Conservation (phyloP, 2,888 invertebrate genomes). For the Lithophane semibrunnea region DNA sequence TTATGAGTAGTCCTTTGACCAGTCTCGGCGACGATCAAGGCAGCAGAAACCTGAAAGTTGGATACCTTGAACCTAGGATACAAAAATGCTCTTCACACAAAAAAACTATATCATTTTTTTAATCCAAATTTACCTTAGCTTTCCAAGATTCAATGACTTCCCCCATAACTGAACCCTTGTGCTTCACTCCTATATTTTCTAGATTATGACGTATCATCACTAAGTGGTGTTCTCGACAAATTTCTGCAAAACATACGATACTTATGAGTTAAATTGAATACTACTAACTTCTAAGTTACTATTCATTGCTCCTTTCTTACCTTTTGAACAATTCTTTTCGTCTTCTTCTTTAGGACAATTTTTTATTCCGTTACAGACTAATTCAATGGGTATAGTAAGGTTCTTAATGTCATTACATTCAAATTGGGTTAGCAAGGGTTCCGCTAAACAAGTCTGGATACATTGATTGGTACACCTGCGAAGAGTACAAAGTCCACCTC, state of each 20-base stretch:
- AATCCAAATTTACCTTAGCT: slow-evolving; percentile 71
- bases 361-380: slow-evolving; percentile 77
- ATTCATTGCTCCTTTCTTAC: slow-evolving; percentile 63
- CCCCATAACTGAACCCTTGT: slow-evolving; percentile 72
- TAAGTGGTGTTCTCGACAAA: slow-evolving; percentile 80
- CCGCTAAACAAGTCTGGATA: slow-evolving; percentile 74
- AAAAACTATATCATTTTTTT: background rate
- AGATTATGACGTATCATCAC: slow-evolving; percentile 73
- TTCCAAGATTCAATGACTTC: slow-evolving; percentile 78
- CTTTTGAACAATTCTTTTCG: slow-evolving; percentile 77
- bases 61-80: background rate
- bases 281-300: background rate
- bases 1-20: slow-evolving; percentile 68
- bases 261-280: background rate
- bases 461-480: slow-evolving; percentile 76
- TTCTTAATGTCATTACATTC: slow-evolving; percentile 69
- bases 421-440: slow-evolving; percentile 75
- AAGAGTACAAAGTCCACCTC: slow-evolving; percentile 72
- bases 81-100: background rate
- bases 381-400: slow-evolving; percentile 70
- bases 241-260: slow-evolving; percentile 69
- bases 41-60: slow-evolving; percentile 70
- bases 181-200: slow-evolving; percentile 68
- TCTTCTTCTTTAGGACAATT: slow-evolving; percentile 81
- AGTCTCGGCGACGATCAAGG: slow-evolving; percentile 69